Percentiles rank a stretch among this genome's conserved stretches.
Evolutionary conservation across 1,140 invertebrate species (phyloP).

Genomic region (Varroa destructor): DNA sequence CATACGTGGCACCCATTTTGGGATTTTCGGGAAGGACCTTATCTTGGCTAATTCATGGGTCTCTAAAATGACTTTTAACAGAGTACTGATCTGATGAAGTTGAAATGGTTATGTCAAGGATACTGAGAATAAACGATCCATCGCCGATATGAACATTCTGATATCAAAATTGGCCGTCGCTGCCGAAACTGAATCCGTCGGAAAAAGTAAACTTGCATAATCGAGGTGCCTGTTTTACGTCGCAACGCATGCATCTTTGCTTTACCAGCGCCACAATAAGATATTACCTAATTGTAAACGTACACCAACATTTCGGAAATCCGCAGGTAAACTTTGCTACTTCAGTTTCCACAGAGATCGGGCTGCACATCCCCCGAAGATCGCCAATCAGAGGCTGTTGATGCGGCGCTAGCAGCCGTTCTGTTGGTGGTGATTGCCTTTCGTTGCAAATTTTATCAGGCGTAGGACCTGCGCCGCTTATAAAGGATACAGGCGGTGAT

Average conservation of each 20-base stretch:
- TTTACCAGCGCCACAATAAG: background rate
- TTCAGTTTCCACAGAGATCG: background rate
- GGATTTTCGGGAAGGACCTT: background rate
- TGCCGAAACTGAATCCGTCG: background rate
- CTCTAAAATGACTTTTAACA: background rate
- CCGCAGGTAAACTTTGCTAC: conserved; percentile 11
- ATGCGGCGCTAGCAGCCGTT: background rate
- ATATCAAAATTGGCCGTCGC: background rate
- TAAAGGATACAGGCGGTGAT: background rate
- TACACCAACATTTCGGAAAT: background rate
- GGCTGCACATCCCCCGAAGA: background rate
- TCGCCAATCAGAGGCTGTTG: background rate
- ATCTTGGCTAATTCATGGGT: background rate
- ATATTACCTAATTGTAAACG: conserved; percentile 3
- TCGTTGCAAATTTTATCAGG: background rate
- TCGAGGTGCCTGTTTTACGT: background rate
- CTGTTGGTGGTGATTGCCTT: background rate
- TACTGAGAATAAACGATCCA: conserved; percentile 2
- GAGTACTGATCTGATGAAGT: background rate
- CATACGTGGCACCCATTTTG: background rate
- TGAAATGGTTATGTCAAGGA: background rate
- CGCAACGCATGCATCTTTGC: background rate
- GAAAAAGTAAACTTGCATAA: background rate
- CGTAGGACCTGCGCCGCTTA: background rate
- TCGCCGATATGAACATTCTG: background rate